phyloP scores from a whole-genome alignment of 1,140 invertebrate species.

The Araneus ventricosus region DNA sequence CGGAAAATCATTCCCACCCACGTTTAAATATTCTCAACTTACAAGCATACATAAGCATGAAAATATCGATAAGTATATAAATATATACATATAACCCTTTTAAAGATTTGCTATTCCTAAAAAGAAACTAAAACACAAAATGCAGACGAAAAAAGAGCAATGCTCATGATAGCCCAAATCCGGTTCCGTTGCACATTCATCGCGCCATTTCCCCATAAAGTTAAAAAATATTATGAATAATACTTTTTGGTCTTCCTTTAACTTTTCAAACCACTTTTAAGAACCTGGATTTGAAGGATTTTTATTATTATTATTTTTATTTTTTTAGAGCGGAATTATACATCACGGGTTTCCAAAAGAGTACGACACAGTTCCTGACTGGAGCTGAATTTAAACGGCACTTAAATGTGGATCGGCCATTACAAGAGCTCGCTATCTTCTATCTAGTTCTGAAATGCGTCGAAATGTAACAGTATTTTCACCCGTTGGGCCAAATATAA shows the following conservation, averaged over 20 bases:
- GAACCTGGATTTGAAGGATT: background rate
- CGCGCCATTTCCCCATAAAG: background rate
- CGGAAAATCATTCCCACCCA: no score
- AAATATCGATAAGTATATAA: background rate
- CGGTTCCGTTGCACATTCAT: background rate
- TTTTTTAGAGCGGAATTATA: constrained; percentile 1
- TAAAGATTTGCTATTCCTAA: background rate
- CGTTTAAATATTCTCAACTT: no score
- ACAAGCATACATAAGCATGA: no score
- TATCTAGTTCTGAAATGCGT: constrained; percentile 23
- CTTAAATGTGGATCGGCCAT: constrained; percentile 48
- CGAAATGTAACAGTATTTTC: constrained; percentile 67
- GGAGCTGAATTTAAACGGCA: constrained; percentile 59
- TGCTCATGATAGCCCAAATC: background rate
- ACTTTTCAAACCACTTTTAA: constrained; percentile 12
- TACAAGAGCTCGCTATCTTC: constrained; percentile 34
- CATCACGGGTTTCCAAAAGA: background rate
- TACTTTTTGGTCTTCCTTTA: background rate
- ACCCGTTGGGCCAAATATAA: constrained; percentile 70
- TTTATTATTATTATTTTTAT: no score
- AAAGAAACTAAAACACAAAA: background rate
- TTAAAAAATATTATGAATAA: background rate
- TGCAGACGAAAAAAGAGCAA: background rate
- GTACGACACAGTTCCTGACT: constrained; percentile 30
- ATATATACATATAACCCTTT: background rate